Conservation (phyloP, 2,113 vertebrate genomes). For the Atlantisia rogersi region DNA sequence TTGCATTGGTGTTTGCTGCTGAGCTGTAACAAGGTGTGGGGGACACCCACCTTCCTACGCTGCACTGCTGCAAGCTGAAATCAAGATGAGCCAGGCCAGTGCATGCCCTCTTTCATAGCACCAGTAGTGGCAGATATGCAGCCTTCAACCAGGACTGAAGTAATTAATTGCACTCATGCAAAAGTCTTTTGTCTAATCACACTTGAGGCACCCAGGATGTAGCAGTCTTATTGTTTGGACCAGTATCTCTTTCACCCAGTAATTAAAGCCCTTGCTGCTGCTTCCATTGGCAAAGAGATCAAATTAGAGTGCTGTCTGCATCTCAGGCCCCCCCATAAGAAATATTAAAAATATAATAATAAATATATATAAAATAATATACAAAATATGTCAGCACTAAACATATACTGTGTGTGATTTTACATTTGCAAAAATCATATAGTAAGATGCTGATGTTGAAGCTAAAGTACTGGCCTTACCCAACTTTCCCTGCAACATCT, state of each 20-base stretch:
- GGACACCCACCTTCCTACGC: not conserved
- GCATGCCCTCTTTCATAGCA: not conserved
- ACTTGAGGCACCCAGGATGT: not conserved
- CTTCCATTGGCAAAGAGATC: not conserved
- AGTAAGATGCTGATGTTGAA: not conserved
- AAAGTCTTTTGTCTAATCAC: not conserved
- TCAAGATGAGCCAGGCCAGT: not conserved
- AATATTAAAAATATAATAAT: not conserved
- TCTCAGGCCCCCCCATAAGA: not conserved
- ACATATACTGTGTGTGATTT: not conserved
- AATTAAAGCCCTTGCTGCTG: not conserved
- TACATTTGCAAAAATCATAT: not conserved
- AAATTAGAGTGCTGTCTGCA: not conserved
- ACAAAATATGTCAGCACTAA: not conserved
- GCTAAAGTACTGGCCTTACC: not conserved
- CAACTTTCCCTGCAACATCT: not conserved
- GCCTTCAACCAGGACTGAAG: not conserved
- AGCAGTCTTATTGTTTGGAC: not conserved
- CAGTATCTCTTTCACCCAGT: not conserved
- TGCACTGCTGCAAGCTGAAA: not conserved
- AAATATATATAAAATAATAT: too few species aligned
- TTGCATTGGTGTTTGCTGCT: not conserved
- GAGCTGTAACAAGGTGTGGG: not conserved
- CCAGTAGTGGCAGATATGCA: not conserved
- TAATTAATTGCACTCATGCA: not conserved